Evolutionary conservation across 2,797 vertebrate genomes (phyloP), one percentile per base, ranked within the genome.

Genomic region (Leptodactylus fallax): DNA sequence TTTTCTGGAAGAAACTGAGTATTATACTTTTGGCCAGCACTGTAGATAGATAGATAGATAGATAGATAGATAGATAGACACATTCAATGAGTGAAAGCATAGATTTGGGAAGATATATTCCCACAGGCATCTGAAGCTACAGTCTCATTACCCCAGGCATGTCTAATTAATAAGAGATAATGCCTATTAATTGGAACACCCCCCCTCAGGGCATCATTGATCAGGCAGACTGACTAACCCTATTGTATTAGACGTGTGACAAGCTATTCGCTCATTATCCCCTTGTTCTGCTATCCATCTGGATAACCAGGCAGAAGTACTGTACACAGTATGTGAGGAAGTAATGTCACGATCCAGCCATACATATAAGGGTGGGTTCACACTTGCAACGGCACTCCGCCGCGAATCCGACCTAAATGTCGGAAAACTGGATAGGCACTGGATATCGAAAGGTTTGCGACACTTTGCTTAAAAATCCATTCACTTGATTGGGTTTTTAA

Each of bases 31-130:
- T n/a, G n/a, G n/a, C n/a, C n/a, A n/a, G n/a, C n/a, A n/a, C n/a
- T n/a, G n/a, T n/a, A 79, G 72, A 51, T 76, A 76, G 45, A 76
- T 76, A 76, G 72, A 76, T 49, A n/a, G 72, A 76, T 72, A 76
- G 71, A 76, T 76, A 74, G 36, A 61, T 61, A 61, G 60, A 61
- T 61, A 61, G 60, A 61, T 61, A 61, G 60, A 67, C 21, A 61
- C 19, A 63, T 63, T 65, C 23, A 67, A 14, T 9, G 4, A 11
- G 23, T 67, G 3, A 67, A 67, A 6, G 23, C 10, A 25, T 61
- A 10, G 7, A 21, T 61, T 21, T 67, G 25, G 63, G 9, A 69
- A 45, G 6, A 67, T 67, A 4, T 67, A 27, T 67, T 67, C 1
- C 27, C 45, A 13, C 12, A 23, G 5, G 21, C 49, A 6, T 23